Evolutionary conservation across 2,888 invertebrate genomes (phyloP).

Genomic region (Opisthograptis luteolata): DNA sequence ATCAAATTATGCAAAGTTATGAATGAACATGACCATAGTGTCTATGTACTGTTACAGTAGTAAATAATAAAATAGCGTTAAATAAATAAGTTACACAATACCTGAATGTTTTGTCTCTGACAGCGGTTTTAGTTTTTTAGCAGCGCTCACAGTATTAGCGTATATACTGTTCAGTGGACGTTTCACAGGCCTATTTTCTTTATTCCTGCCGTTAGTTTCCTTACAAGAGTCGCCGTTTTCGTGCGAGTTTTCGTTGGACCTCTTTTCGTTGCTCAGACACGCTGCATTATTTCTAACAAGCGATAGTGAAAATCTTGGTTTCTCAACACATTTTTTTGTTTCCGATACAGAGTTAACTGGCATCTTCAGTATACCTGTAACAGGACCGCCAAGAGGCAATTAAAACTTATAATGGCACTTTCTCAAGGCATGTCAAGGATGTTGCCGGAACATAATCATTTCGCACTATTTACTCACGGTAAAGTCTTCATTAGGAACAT

Average conservation of each 20-base stretch:
- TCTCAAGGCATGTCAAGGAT: constrained; percentile 73
- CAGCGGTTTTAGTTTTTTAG: constrained; percentile 73
- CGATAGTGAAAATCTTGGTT: constrained; percentile 73
- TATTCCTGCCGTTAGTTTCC: constrained; percentile 55
- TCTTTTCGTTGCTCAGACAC: constrained; percentile 66
- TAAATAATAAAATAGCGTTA: constrained; percentile 28
- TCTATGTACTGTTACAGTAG: neutral
- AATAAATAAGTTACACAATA: constrained; percentile 51
- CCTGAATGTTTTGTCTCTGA: constrained; percentile 62
- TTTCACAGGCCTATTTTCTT: constrained; percentile 74
- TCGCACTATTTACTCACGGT: constrained; percentile 63
- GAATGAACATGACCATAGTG: neutral
- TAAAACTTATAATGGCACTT: constrained; percentile 51
- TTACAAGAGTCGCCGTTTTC: constrained; percentile 52
- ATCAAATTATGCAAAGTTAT: too few relatives aligned
- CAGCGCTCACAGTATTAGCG: constrained; percentile 69
- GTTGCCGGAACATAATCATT: constrained; percentile 39
- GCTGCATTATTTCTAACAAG: constrained; percentile 75
- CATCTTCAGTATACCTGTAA: constrained; percentile 83
- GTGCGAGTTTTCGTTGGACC: constrained; percentile 52
- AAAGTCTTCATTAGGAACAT: constrained; percentile 65
- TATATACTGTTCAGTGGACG: constrained; percentile 67
- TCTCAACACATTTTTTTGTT: constrained; percentile 75
- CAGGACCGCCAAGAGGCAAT: constrained; percentile 33
- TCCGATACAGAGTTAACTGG: constrained; percentile 77